These are phyloP conservation scores for Paracanthobrama guichenoti DNA, from an alignment of 2,113 vertebrate species.

Conservation along the genomic window DNA sequence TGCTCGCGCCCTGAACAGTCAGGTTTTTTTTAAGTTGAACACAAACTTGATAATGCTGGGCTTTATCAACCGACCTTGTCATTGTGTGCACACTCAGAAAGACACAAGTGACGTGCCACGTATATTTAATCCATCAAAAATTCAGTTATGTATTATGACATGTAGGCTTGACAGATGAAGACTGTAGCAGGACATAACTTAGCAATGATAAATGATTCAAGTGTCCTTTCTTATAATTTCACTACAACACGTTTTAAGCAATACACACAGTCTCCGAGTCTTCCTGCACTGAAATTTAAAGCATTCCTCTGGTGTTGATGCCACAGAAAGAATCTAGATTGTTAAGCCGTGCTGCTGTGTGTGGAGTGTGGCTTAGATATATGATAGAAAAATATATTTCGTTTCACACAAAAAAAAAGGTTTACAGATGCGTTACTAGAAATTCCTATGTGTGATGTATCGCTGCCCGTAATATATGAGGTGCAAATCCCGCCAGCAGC, in stretches of 20 bases:
- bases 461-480: not conserved
- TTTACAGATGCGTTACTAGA: slow-evolving; percentile 1
- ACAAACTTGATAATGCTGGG: not conserved
- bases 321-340: not conserved
- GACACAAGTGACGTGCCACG: too few relatives aligned
- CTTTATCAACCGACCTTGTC: not conserved
- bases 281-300: not conserved
- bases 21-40: not conserved
- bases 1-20: not conserved
- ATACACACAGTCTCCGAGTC: not conserved
- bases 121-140: not conserved
- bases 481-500: not conserved
- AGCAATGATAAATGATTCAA: not conserved
- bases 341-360: not conserved
- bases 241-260: not conserved
- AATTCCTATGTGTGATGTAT: not conserved
- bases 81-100: not conserved
- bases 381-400: not conserved
- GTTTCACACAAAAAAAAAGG: not conserved
- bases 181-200: not conserved
- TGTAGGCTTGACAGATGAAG: not conserved
- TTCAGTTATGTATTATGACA: not conserved
- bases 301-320: not conserved
- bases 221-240: not conserved
- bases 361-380: not conserved